Evolutionary conservation across 1,140 invertebrate species (phyloP), one percentile per base, ranked within the genome.

Genomic region (Onthophagus taurus): DNA sequence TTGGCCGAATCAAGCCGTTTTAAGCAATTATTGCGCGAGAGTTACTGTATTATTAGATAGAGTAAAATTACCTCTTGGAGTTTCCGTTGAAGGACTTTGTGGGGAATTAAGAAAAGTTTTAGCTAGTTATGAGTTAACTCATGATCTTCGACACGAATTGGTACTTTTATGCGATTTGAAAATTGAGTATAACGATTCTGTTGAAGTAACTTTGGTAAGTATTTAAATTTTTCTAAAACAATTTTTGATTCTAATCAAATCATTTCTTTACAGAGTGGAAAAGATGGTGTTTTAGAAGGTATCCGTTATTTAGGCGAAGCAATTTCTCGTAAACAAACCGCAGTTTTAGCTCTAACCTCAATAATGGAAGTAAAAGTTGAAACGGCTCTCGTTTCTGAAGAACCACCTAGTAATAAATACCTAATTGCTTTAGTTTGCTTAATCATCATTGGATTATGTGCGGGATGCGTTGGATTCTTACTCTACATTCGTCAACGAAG

Each of bases 181-280:
- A 50, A 71, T 72, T 0, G 78, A 79, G 14, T 80, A 80, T 36
- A 83, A 85, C 54, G 85, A 90, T 55, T 84, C 84, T 2, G 72
- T 93, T 31, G 87, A 90, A 68, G 80, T 93, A n/a, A 88, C 87
- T 11, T 70, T 91, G 70, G 84, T 87, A 63, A 78, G 76, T 70
- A 24, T n/a, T 47, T 36, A 17, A 31, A 23, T 17, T 12, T 18
- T 43, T 21, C 13, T 30, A 17, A 24, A 6, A 17, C 23, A 19
- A 17, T 33, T 19, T 37, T 37, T 37, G 21, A n/a, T 37, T 29
- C 11, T 5, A 26, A 26, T 19, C 1, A 29, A 8, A 26, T 12
- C 37, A 9, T 47, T 54, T 45, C 43, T 45, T 66, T 69, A 3
- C 54, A 74, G 72, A 75, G 63, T 35, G 72, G 72, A 17, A 66